Evolutionary conservation across 53 echinoderm and acorn worm species (phyloP).

Genomic region (Holothuria scabra): DNA sequence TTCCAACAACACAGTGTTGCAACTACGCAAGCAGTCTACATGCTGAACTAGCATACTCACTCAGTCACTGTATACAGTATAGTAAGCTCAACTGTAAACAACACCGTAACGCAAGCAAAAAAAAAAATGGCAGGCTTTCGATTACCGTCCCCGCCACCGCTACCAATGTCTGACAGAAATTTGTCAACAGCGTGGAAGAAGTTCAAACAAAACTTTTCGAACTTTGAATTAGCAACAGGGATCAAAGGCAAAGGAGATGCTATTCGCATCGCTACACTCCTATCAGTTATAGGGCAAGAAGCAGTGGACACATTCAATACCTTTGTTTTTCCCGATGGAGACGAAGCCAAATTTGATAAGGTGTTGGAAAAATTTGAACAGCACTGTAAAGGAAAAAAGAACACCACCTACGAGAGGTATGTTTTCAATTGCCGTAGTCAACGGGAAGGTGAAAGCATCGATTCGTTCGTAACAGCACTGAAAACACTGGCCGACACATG

Average conservation of each 20-base stretch:
- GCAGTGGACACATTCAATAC: conserved; percentile 70
- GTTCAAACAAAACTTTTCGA: conserved; percentile 47
- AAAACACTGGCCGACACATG: no score
- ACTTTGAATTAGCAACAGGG: conserved; percentile 59
- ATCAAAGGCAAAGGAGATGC: conserved; percentile 42
- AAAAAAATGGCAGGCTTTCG: conserved; percentile 50
- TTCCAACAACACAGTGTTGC: no score
- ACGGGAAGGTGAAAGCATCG: no score
- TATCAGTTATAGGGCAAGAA: conserved; percentile 60
- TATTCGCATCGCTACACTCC: conserved; percentile 53
- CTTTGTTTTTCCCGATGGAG: conserved; percentile 51
- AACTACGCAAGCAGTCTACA: no score
- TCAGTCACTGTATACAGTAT: no score
- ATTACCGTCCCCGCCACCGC: conserved; percentile 54
- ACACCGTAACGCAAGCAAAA: not conserved
- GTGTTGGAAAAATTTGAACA: conserved; percentile 62
- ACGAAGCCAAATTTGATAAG: conserved; percentile 35
- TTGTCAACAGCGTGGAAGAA: conserved; percentile 42
- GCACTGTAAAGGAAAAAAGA: conserved; percentile 57
- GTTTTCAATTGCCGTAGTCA: no score
- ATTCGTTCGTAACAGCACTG: no score
- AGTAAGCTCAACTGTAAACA: no score
- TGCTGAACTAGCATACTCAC: no score
- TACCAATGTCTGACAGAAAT: conserved; percentile 48
- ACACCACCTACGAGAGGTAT: no score